Percentiles rank a stretch among this genome's conserved stretches.
Evolutionary conservation across 92 coral and sea anemone species (phyloP).

Genomic region (Montipora capitata): DNA sequence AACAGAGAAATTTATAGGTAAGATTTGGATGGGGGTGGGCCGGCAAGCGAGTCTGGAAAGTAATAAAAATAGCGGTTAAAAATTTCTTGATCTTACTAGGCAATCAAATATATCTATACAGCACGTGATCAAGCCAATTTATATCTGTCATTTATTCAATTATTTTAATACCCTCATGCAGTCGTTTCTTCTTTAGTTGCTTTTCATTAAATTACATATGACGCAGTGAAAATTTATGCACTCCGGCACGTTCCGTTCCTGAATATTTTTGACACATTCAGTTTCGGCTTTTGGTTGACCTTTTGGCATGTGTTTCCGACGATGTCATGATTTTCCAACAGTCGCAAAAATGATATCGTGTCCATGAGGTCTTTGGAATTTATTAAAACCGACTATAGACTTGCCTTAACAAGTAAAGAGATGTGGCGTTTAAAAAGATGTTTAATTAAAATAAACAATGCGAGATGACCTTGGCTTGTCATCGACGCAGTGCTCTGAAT

Average conservation of each 20-base stretch:
- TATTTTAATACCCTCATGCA: not conserved
- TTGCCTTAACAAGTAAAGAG: not conserved
- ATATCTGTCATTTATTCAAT: not conserved
- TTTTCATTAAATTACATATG: not conserved
- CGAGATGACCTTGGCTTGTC: slow-evolving; percentile 29
- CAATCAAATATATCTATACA: too few species aligned
- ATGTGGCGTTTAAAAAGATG: not conserved
- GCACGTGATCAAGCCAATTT: too few species aligned
- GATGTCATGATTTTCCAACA: not conserved
- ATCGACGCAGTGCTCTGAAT: not conserved
- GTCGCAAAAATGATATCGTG: not conserved
- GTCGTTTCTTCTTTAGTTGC: not conserved
- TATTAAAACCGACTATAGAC: not conserved
- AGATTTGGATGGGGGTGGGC: too few species aligned
- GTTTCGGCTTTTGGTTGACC: not conserved
- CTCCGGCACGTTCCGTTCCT: not conserved
- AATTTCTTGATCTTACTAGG: too few species aligned
- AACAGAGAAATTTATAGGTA: too few species aligned
- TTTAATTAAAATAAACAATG: not conserved
- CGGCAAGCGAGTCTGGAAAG: too few species aligned
- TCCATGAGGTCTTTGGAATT: not conserved
- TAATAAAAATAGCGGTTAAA: too few species aligned
- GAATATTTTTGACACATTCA: too few species aligned
- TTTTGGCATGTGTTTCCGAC: not conserved
- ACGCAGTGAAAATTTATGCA: not conserved